phyloP scores from a whole-genome alignment of 1,140 invertebrate genomes.

The Drosophila carrolli region DNA sequence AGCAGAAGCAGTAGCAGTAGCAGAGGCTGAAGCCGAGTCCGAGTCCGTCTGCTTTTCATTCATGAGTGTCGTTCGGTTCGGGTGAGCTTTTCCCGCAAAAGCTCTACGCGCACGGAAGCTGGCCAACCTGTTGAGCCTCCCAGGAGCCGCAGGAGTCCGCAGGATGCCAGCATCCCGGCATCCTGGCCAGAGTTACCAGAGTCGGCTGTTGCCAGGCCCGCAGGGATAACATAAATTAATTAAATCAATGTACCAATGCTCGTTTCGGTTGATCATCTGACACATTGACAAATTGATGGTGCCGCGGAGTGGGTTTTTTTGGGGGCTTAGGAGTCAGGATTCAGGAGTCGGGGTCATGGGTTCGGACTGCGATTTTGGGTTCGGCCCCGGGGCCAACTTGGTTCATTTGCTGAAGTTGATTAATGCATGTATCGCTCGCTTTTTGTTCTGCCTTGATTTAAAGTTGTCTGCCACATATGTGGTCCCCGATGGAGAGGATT shows the following conservation, averaged over 20 bases:
- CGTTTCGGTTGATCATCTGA: constrained; percentile 44
- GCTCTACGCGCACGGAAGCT: constrained; percentile 47
- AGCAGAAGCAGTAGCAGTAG: constrained; percentile 25
- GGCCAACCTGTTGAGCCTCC: constrained; percentile 64
- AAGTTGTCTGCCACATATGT: constrained; percentile 57
- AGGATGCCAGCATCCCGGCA: neutral
- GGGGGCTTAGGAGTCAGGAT: neutral
- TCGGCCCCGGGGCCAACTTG: constrained; percentile 32
- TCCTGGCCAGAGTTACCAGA: constrained; percentile 59
- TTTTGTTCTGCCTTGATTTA: constrained; percentile 51
- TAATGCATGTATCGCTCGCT: constrained; percentile 56
- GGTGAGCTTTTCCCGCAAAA: constrained; percentile 57
- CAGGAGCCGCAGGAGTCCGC: constrained; percentile 15
- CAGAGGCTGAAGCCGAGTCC: constrained; percentile 12
- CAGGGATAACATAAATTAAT: constrained; percentile 73
- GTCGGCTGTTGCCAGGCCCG: constrained; percentile 60
- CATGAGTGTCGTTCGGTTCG: constrained; percentile 45
- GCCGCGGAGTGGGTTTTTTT: neutral
- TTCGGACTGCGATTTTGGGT: neutral
- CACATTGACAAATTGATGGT: constrained; percentile 73
- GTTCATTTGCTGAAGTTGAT: constrained; percentile 64
- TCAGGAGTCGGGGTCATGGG: constrained; percentile 23
- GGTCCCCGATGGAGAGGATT: constrained; percentile 17
- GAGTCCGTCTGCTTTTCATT: constrained; percentile 61
- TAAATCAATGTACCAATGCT: constrained; percentile 74